phyloP scores from a whole-genome alignment of 2,888 invertebrate genomes.

The Hanleya hanleyi region DNA sequence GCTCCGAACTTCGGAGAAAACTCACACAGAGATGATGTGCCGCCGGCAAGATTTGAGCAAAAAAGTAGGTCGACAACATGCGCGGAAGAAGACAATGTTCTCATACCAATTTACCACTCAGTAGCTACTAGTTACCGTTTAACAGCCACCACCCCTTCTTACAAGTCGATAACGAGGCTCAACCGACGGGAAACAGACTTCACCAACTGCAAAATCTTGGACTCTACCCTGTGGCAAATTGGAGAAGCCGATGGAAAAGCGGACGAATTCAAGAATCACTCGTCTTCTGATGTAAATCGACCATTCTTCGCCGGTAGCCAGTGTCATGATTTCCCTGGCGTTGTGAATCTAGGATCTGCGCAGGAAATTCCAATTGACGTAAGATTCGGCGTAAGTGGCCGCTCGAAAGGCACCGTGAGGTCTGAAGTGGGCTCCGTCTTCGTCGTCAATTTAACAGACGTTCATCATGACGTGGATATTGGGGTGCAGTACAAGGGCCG shows the following conservation, averaged over 20 bases:
- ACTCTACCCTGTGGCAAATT: neutral
- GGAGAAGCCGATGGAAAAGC: neutral
- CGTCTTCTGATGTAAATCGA: neutral
- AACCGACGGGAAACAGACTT: neutral
- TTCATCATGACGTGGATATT: slow-evolving; percentile 29
- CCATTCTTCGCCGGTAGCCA: neutral
- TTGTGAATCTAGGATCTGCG: neutral
- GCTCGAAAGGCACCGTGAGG: slow-evolving; percentile 48
- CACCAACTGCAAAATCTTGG: neutral
- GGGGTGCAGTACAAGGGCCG: slow-evolving; percentile 38
- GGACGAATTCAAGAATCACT: neutral
- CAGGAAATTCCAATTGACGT: slow-evolving; percentile 25
- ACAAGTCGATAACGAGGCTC: neutral
- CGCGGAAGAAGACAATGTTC: neutral
- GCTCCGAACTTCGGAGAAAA: neutral
- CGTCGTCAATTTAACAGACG: slow-evolving; percentile 35
- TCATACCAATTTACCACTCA: neutral
- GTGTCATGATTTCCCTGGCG: neutral
- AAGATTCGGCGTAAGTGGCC: slow-evolving; percentile 46
- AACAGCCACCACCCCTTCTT: neutral
- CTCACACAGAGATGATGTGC: neutral
- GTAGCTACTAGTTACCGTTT: neutral
- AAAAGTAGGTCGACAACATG: neutral
- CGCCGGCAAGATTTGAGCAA: neutral
- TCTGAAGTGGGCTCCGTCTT: slow-evolving; percentile 52